Evolutionary conservation across 2,113 vertebrate genomes (phyloP).

Genomic region (Melanerpes aurifrons): DNA sequence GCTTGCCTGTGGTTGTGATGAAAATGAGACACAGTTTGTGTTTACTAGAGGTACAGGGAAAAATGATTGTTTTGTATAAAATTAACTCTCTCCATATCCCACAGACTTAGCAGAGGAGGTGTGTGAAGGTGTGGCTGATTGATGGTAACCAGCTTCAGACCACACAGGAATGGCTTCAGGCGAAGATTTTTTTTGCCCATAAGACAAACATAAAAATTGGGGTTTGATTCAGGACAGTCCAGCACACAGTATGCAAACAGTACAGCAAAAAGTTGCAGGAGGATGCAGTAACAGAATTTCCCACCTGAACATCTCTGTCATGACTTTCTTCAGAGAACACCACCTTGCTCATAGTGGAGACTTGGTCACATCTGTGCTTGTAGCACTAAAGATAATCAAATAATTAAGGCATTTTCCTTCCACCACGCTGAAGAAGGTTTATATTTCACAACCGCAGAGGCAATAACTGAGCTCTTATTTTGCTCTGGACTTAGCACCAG

Average conservation of each 20-base stretch:
- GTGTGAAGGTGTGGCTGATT: not conserved
- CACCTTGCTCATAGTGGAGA: not conserved
- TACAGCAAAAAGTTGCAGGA: not conserved
- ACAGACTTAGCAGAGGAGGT: not conserved
- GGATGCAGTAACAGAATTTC: not conserved
- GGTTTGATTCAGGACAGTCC: not conserved
- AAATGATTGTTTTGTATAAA: conserved; percentile 18
- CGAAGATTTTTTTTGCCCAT: not conserved
- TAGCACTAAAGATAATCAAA: not conserved
- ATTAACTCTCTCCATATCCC: not conserved
- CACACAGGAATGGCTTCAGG: not conserved
- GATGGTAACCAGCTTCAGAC: not conserved
- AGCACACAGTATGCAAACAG: not conserved
- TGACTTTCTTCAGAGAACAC: not conserved
- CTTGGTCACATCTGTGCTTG: not conserved
- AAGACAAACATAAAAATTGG: not conserved
- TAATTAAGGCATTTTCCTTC: not conserved
- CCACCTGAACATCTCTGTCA: not conserved
- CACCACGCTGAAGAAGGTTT: not conserved
- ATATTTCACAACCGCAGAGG: not conserved
- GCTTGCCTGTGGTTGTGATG: not conserved
- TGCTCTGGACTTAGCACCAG: not conserved
- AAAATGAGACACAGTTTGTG: not conserved
- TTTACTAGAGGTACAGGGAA: not conserved
- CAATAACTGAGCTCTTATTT: not conserved